Evolutionary conservation across 2,888 invertebrate genomes (phyloP), one percentile per base, ranked within the genome.

Genomic region (Crepidodera aurea): DNA sequence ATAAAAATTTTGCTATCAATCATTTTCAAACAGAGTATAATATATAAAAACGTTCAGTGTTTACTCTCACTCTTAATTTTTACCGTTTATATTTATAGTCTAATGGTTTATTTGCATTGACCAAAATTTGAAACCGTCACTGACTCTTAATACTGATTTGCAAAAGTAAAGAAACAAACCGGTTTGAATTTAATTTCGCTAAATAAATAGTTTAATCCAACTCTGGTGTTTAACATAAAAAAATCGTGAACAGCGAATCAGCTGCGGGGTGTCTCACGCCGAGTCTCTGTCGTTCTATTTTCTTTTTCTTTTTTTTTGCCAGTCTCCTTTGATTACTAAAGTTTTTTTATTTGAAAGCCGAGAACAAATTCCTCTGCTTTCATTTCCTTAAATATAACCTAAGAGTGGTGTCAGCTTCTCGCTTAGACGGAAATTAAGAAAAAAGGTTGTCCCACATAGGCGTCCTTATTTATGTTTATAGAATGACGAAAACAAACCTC

Each of bases 341-440:
- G 32, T 32, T 32, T 7, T 25, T 32, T 32, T 22, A 39, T 42
- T 16, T 6, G 42, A 42, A 42, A 42, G 18, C 6, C 15, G 40
- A 40, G 10, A 13, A 40, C 13, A 18, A 13, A 15, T 42, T 42
- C 42, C 10, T 19, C 8, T 19, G 16, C 7, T 18, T 42, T 8
- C 18, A 15, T 42, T 42, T 42, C 18, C 42, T 16, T 18, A 18
- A 42, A 42, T 18, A 42, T 19, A 13, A 7, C 10, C 7, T n/a
- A n/a, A 32, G 8, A 32, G 40, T 12, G 18, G 18, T 42, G 42
- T 18, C 16, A 18, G 42, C 13, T 16, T 42, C 42, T 13, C 16
- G 42, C 16, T 40, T 42, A 42, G 42, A 42, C 10, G 42, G 42
- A 40, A 40, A 40, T 40, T 16, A 40, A 18, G 42, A 42, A 42